phyloP scores from a whole-genome alignment of 2,113 vertebrate genomes.

The Datnioides undecimradiatus region DNA sequence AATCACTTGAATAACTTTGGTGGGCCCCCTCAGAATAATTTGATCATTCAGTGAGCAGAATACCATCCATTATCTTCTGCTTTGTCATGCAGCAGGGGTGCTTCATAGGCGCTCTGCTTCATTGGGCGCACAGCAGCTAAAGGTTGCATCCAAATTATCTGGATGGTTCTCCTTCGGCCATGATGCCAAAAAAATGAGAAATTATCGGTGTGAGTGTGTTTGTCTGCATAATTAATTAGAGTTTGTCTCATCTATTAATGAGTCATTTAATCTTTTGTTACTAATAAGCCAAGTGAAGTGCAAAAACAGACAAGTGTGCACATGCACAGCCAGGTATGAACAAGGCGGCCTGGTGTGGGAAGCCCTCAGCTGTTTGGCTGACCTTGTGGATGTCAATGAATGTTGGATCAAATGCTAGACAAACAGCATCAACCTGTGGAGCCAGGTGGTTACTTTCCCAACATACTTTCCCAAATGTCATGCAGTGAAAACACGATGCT shows the following conservation, averaged over 20 bases:
- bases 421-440: conserved; percentile 10
- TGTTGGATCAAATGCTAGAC: conserved; percentile 47
- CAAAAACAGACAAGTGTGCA: background rate
- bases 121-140: background rate
- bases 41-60: background rate
- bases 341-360: conserved; percentile 58
- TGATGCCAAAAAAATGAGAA: background rate
- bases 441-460: conserved; percentile 74
- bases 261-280: background rate
- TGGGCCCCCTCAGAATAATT: background rate
- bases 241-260: background rate
- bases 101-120: no score
- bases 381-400: conserved; percentile 67
- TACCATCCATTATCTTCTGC: background rate
- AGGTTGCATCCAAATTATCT: background rate
- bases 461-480: background rate
- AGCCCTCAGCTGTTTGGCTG: conserved; percentile 66
- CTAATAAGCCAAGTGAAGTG: background rate
- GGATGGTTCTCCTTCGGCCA: background rate
- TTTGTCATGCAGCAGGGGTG: background rate
- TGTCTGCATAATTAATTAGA: background rate
- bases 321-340: background rate
- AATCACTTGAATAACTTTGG: background rate
- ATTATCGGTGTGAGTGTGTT: background rate
- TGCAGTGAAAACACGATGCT: background rate